Evolutionary conservation across 2,113 vertebrate genomes (phyloP), one percentile per base, ranked within the genome.

Genomic region (Campylomormyrus tamandua): DNA sequence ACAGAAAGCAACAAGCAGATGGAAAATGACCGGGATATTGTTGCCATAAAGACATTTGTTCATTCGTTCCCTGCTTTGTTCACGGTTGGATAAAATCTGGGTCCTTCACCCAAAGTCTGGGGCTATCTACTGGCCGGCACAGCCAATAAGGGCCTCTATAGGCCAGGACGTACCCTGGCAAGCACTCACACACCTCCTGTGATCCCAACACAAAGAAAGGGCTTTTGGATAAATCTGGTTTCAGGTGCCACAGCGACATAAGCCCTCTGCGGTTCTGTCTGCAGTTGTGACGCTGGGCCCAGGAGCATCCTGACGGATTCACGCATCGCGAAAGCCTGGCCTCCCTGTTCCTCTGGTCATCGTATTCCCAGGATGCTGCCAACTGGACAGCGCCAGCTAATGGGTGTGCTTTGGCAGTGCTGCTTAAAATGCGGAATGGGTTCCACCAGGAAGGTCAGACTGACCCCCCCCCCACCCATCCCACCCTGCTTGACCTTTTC

Each of bases 401-500:
- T 19, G 31, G 48, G 50, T 21, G 9, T 39, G 31, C 6, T 87
- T 53, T 7, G 13, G 53, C 21, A 45, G 13, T 39, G 39, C 24
- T 48, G 49, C 58, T 90, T 58, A 90, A 83, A 89, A 74, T 88
- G 89, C 46, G 27, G 53, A 70, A 90, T 62, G 89, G 17, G 31
- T 27, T 74, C 89, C 15, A 53, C 46, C 52, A 62, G 46, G 89
- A 84, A 89, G 56, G 70, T 87, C 27, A 86, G 56, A 31, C 45
- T 46, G 87, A 80, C 1, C 80, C 80, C 35, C 35, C 77, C 39
- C 45, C 53, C 74, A 77, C 31, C 31, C 35, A 77, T 39, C 39
- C 45, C 21, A 19, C 83, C 83, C 45, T 9, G 39, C 62, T 80
- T 90, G 89, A 90, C 89, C 89, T 90, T 90, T 90, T 53, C 89